phyloP scores from a whole-genome alignment of 2,797 vertebrate species.

The Thunnus albacares region DNA sequence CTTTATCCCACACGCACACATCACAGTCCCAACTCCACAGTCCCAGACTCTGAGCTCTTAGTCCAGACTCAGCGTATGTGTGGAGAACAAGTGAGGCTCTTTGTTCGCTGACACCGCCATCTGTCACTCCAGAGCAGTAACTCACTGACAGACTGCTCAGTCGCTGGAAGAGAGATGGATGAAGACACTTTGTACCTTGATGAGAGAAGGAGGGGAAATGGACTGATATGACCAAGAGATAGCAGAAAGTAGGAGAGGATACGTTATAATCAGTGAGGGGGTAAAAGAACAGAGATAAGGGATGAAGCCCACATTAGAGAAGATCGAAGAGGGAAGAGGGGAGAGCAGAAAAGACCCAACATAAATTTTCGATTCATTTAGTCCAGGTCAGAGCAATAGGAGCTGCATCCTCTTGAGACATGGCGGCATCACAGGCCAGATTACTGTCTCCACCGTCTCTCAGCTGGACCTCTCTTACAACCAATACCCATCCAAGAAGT shows the following conservation, averaged over 20 bases:
- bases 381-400: constrained; percentile 49
- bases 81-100: constrained; percentile 73
- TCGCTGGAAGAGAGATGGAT: constrained; percentile 73
- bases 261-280: constrained; percentile 24
- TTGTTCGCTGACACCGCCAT: constrained; percentile 71
- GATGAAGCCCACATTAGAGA: neutral
- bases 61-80: constrained; percentile 51
- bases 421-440: constrained; percentile 69
- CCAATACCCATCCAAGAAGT: constrained; percentile 67
- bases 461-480: constrained; percentile 71
- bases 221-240: constrained; percentile 65
- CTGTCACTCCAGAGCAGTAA: constrained; percentile 57
- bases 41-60: constrained; percentile 50
- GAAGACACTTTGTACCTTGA: constrained; percentile 77
- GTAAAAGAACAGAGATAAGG: constrained; percentile 23
- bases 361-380: constrained; percentile 39
- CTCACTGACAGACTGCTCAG: constrained; percentile 69
- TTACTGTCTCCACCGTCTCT: constrained; percentile 77
- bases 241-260: constrained; percentile 37
- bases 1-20: constrained; percentile 57
- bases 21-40: constrained; percentile 45
- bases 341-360: neutral
- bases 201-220: constrained; percentile 62
- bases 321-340: constrained; percentile 1
- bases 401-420: constrained; percentile 65